Percentiles rank a stretch among this genome's conserved stretches.
Conservation (phyloP, 2,888 invertebrate genomes). For the Oscheius sp. region DNA sequence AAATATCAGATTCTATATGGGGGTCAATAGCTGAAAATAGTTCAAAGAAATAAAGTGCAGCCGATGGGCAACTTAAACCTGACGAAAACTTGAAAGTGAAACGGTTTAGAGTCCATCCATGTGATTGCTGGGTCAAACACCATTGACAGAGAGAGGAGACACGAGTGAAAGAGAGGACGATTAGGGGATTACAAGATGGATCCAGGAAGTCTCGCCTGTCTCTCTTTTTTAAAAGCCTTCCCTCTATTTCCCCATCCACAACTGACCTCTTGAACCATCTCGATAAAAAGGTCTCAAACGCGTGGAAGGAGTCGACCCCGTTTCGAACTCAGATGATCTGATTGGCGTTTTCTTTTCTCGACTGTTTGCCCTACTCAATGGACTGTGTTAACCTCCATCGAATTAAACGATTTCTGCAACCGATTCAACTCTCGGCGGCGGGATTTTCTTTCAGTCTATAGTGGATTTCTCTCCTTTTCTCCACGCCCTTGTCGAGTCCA, state of each 20-base stretch:
- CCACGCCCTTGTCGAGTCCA: not conserved
- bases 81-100: not conserved
- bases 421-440: conserved; percentile 9
- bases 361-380: conserved; percentile 1
- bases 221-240: not conserved
- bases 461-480: not conserved
- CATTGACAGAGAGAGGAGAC: not conserved
- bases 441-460: not conserved
- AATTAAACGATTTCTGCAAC: conserved; percentile 15
- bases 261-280: not conserved
- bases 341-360: not conserved
- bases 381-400: conserved; percentile 1
- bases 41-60: too few species aligned
- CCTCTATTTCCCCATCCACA: too few species aligned
- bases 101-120: too few species aligned
- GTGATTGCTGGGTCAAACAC: too few species aligned
- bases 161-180: not conserved
- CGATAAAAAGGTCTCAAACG: not conserved
- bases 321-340: conserved; percentile 1
- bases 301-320: not conserved
- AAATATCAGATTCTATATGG: too few species aligned
- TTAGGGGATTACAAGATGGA: not conserved
- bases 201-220: not conserved
- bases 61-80: too few species aligned
- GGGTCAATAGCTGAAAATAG: too few species aligned